Percentiles rank a stretch among this genome's conserved stretches.
These are phyloP conservation scores for Istiophorus platypterus DNA, from an alignment of 2,113 vertebrate genomes.

Conservation along the genomic window DNA sequence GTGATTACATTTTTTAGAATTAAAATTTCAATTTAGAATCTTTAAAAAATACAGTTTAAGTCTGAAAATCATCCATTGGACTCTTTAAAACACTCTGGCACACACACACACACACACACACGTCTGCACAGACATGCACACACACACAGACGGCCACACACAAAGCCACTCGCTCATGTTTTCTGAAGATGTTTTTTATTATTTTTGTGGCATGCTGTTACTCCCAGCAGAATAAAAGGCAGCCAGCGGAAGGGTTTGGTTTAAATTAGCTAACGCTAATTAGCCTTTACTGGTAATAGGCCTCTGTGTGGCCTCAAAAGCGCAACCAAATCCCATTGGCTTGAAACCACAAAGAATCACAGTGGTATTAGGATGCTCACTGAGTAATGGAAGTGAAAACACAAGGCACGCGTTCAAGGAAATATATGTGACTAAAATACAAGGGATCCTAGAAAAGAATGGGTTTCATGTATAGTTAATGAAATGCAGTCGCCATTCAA, in stretches of 20 bases:
- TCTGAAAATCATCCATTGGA: not conserved
- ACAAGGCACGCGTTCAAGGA: not conserved
- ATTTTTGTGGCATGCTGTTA: constrained; percentile 76
- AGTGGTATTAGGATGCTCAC: constrained; percentile 23
- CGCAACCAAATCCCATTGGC: constrained; percentile 50
- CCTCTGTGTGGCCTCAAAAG: constrained; percentile 53
- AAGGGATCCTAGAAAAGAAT: not conserved
- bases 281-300: constrained; percentile 75
- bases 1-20: not conserved
- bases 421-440: not conserved
- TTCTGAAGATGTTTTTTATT: constrained; percentile 69
- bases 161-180: constrained; percentile 14
- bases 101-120: not conserved
- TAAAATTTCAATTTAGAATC: not conserved
- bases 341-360: constrained; percentile 52
- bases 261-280: constrained; percentile 79
- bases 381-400: not conserved
- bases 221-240: constrained; percentile 78
- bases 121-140: not conserved
- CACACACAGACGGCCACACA: constrained; percentile 62
- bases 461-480: not conserved
- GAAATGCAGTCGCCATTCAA: not conserved
- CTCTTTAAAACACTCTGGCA: constrained; percentile 15
- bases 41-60: not conserved
- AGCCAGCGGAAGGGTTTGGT: constrained; percentile 74